Evolutionary conservation across 2,888 invertebrate species (phyloP).

Genomic region (Andrena bucephala): DNA sequence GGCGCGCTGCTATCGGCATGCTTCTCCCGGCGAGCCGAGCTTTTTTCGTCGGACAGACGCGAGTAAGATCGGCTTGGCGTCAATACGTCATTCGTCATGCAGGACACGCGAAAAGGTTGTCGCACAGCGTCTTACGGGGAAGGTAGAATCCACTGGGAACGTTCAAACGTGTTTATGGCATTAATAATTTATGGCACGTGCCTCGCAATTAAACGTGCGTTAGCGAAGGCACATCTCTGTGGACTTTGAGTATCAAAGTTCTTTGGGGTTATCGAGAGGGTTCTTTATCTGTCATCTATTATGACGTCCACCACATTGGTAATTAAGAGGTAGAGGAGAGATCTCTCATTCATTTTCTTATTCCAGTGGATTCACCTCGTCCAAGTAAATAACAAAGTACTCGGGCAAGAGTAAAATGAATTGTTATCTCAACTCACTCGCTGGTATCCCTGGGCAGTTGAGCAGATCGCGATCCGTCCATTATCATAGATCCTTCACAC

Average conservation of each 20-base stretch:
- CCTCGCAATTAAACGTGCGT: constrained; percentile 25
- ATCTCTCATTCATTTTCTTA: too few relatives aligned
- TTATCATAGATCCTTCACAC: constrained; percentile 43
- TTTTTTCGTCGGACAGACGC: constrained; percentile 64
- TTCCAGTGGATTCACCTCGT: too few relatives aligned
- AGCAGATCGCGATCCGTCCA: neutral
- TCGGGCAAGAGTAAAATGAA: neutral
- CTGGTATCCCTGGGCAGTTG: neutral
- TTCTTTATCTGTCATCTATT: neutral
- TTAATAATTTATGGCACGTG: constrained; percentile 32
- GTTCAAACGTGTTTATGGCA: neutral
- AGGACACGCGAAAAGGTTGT: constrained; percentile 51
- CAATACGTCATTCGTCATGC: constrained; percentile 68
- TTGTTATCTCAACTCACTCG: neutral
- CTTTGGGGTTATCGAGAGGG: neutral
- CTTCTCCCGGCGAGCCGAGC: constrained; percentile 56
- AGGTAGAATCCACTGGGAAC: neutral
- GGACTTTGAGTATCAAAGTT: neutral
- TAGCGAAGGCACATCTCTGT: neutral
- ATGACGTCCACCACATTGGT: too few relatives aligned
- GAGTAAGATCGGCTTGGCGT: constrained; percentile 62
- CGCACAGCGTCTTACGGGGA: neutral
- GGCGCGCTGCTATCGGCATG: constrained; percentile 49
- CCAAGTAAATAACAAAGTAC: neutral
- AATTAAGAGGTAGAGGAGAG: too few relatives aligned